Evolutionary conservation across 2,797 vertebrate species (phyloP), one percentile per base, ranked within the genome.

Genomic region (Diglossa cyanea): DNA sequence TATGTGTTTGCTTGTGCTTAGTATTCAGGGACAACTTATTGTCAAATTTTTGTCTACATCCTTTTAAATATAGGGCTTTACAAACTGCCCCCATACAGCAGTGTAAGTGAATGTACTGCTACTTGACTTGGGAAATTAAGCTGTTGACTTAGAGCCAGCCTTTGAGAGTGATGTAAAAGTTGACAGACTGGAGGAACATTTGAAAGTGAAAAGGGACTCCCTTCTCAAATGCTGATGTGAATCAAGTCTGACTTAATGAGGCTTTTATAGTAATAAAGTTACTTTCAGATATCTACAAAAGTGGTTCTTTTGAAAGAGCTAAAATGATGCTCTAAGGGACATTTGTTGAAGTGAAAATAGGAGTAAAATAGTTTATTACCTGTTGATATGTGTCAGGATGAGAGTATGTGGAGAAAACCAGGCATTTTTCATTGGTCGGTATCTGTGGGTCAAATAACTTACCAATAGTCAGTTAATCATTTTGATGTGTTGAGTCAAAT

Each of bases 151-250:
- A 67, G 26, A 92, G 89, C 31, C 77, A 82, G 71, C 60, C 35
- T 54, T 53, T 65, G 70, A 67, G 73, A 76, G 30, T 24, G 39
- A 74, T 66, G 63, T 72, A 76, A 83, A 94, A 86, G 15, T 58
- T 80, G 76, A 55, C 44, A 88, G 55, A 74, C 40, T 85, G 60
- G 33, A 81, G 76, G 76, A 94, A 74, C 19, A 73, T 83, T 75
- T 86, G 65, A 93, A 95, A 95, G 53, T 62, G 82, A 84, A 78
- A 95, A 94, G 35, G 40, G 44, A 68, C 55, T 87, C 75, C 31
- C 20, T 55, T 81, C 53, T 68, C 74, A 90, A 86, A 62, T 42
- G 35, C 23, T 87, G 86, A 40, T 79, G 61, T 70, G 57, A 93
- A 94, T 72, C 70, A 67, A 71, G 19, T 55, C 55, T 91, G 91